phyloP scores from a whole-genome alignment of 2,113 vertebrate genomes.

The Cygnus atratus region DNA sequence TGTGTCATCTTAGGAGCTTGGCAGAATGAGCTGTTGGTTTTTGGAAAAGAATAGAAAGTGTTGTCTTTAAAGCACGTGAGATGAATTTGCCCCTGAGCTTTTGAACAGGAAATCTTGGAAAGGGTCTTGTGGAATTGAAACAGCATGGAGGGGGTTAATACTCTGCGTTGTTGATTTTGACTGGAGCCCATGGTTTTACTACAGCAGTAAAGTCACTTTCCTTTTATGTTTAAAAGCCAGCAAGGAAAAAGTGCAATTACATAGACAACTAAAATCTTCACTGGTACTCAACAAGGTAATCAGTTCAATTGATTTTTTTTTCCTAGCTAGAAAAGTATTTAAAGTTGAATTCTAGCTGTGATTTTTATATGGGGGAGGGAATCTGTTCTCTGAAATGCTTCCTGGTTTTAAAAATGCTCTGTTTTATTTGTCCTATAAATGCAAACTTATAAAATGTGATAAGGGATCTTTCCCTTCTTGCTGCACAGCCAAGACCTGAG shows the following conservation, averaged over 20 bases:
- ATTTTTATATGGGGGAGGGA: background rate
- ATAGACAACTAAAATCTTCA: slow-evolving; percentile 65
- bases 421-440: slow-evolving; percentile 69
- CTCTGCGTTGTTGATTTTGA: slow-evolving; percentile 35
- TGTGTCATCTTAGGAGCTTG: background rate
- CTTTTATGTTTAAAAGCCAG: slow-evolving; percentile 66
- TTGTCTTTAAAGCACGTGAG: background rate
- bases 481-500: slow-evolving; percentile 30
- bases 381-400: slow-evolving; percentile 39
- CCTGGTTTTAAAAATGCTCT: slow-evolving; percentile 42
- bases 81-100: background rate
- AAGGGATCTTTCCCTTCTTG: slow-evolving; percentile 56
- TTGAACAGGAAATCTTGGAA: background rate
- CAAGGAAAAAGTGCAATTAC: slow-evolving; percentile 64
- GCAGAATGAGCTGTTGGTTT: background rate
- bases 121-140: background rate
- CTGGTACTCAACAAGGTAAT: slow-evolving; percentile 63
- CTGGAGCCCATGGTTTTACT: slow-evolving; percentile 37
- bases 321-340: slow-evolving; percentile 42
- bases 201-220: slow-evolving; percentile 58
- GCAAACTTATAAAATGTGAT: slow-evolving; percentile 59
- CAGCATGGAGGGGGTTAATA: slow-evolving; percentile 25
- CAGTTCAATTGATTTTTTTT: slow-evolving; percentile 54
- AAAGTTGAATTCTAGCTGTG: slow-evolving; percentile 55
- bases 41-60: rapidly evolving